Conservation (phyloP, 2,888 invertebrate genomes). For the Eilema griseolum region DNA sequence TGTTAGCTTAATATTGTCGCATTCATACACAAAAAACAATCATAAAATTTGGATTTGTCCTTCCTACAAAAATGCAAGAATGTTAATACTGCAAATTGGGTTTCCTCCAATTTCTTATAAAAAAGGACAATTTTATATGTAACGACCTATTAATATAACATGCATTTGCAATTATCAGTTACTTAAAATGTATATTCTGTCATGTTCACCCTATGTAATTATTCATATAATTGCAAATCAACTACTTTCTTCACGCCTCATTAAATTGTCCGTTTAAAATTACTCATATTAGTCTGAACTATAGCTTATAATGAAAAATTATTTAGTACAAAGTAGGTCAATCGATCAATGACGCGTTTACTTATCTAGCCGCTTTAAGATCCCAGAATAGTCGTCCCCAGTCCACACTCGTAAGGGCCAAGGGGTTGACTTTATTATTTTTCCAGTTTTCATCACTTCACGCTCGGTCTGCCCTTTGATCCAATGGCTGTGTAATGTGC, state of each 20-base stretch:
- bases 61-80: too few species aligned
- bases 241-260: neutral
- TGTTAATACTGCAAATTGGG: too few species aligned
- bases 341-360: constrained; percentile 34
- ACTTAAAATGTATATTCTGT: too few species aligned
- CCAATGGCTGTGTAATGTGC: constrained; percentile 85
- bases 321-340: constrained; percentile 37
- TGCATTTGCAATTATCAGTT: too few species aligned
- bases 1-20: too few species aligned
- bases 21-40: too few species aligned
- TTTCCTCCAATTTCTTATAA: too few species aligned
- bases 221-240: neutral
- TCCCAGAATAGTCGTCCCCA: constrained; percentile 78
- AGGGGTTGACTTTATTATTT: constrained; percentile 76
- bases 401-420: constrained; percentile 64
- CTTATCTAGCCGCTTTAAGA: constrained; percentile 52
- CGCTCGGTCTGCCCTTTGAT: constrained; percentile 84
- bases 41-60: too few species aligned
- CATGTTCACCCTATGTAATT: neutral
- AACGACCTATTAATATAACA: too few species aligned
- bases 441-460: constrained; percentile 85
- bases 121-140: too few species aligned
- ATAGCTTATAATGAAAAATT: constrained; percentile 5
- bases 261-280: neutral
- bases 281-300: neutral